phyloP scores from a whole-genome alignment of 2,888 invertebrate species.

The Linhomoeus sp. region DNA sequence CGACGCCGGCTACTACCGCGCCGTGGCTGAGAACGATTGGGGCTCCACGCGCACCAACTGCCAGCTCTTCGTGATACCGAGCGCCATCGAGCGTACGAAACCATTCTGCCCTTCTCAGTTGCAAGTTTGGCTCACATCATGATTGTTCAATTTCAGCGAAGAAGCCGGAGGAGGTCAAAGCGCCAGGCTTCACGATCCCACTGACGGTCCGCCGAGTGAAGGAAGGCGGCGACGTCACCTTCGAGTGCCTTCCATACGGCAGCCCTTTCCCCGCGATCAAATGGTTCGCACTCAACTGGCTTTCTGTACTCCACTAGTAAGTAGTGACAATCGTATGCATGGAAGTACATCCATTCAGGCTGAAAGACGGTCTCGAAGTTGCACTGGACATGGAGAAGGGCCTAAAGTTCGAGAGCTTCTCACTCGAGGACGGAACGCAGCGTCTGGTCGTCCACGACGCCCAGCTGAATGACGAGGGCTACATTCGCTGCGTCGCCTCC shows the following conservation, averaged over 20 bases:
- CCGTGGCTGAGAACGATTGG: slow-evolving; percentile 23
- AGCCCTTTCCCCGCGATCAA: slow-evolving; percentile 25
- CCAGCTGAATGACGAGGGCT: slow-evolving; percentile 49
- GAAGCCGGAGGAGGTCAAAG: slow-evolving; percentile 16
- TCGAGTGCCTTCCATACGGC: slow-evolving; percentile 26
- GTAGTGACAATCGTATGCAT: too few relatives aligned
- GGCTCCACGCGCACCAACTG: slow-evolving; percentile 21
- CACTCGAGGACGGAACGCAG: slow-evolving; percentile 24
- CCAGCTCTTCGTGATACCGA: slow-evolving; percentile 14
- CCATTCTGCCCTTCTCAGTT: too few relatives aligned
- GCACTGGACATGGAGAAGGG: slow-evolving; percentile 13
- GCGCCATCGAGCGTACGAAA: neutral
- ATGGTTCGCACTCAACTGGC: slow-evolving; percentile 12
- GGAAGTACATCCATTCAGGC: too few relatives aligned
- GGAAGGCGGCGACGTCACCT: slow-evolving; percentile 13
- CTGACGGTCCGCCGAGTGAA: slow-evolving; percentile 17
- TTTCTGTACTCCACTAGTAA: too few relatives aligned
- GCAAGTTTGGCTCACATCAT: too few relatives aligned
- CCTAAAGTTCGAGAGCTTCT: slow-evolving; percentile 14
- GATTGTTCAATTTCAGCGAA: neutral
- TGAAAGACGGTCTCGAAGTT: slow-evolving; percentile 28
- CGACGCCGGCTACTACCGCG: slow-evolving; percentile 61
- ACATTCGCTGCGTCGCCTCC: slow-evolving; percentile 53
- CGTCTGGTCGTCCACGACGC: slow-evolving; percentile 28
- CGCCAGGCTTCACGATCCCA: slow-evolving; percentile 27